Conservation (phyloP, 2,888 invertebrate species). For the Meiosimyza decipiens region DNA sequence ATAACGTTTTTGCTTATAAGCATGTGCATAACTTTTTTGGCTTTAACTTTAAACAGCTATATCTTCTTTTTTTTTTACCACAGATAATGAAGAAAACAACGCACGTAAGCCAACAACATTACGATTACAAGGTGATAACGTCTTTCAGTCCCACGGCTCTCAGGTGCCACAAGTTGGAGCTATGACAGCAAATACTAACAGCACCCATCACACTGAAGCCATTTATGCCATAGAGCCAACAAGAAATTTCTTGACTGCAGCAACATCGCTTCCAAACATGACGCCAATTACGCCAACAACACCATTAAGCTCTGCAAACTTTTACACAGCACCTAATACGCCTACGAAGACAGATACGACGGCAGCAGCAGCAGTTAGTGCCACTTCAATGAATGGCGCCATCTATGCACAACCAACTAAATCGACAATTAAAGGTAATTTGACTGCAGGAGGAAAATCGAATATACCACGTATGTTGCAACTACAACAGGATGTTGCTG, state of each 20-base stretch:
- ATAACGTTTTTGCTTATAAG: too few relatives aligned
- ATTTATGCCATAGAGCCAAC: slow-evolving; percentile 56
- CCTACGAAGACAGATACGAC: slow-evolving; percentile 41
- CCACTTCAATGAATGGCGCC: slow-evolving; percentile 45
- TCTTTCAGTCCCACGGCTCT: slow-evolving; percentile 46
- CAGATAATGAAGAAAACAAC: neutral
- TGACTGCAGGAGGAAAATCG: slow-evolving; percentile 48
- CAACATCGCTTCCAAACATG: slow-evolving; percentile 24
- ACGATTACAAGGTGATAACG: slow-evolving; percentile 42
- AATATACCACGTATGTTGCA: slow-evolving; percentile 50
- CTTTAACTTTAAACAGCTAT: too few relatives aligned
- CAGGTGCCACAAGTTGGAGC: slow-evolving; percentile 20
- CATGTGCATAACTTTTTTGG: too few relatives aligned
- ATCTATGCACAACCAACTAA: slow-evolving; percentile 58
- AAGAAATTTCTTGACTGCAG: slow-evolving; percentile 22
- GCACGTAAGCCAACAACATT: slow-evolving; percentile 29
- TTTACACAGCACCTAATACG: slow-evolving; percentile 26
- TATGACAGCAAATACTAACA: neutral
- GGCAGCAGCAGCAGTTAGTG: slow-evolving; percentile 4
- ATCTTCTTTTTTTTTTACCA: too few relatives aligned
- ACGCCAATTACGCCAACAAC: slow-evolving; percentile 33
- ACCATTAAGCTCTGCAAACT: slow-evolving; percentile 27
- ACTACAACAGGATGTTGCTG: slow-evolving; percentile 8
- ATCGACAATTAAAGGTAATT: neutral
- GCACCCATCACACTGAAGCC: slow-evolving; percentile 60